A percentile compares a stretch with the other conserved stretches of the same genome.
These are phyloP conservation scores for Caenorhabditis briggsae DNA, from an alignment of 1,140 invertebrate genomes.

Conservation along the genomic window DNA sequence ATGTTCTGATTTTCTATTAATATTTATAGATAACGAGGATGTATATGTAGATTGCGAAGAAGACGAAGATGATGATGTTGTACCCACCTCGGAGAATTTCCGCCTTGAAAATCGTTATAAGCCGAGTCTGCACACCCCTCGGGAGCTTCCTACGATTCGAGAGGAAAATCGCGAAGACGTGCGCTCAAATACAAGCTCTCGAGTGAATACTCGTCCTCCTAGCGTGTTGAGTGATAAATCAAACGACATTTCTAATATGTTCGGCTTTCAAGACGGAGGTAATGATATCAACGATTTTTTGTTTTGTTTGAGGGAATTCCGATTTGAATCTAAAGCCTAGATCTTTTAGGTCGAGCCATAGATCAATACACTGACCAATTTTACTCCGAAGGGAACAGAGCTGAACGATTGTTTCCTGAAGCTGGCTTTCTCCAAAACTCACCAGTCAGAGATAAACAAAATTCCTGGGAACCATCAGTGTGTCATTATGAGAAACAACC, in stretches of 20 bases:
- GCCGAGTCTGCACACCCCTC: background rate
- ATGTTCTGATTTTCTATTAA: background rate
- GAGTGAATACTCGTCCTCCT: background rate
- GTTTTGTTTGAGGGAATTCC: background rate
- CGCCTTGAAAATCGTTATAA: background rate
- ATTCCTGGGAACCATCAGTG: conserved; percentile 24
- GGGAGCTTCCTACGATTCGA: conserved; percentile 7
- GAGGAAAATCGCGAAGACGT: conserved; percentile 5
- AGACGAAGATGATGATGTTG: conserved; percentile 2
- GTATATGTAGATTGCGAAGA: background rate
- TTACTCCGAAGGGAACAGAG: conserved; percentile 4
- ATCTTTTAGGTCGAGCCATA: background rate
- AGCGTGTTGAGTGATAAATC: conserved; percentile 21
- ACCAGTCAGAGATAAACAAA: conserved; percentile 16
- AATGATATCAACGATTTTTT: background rate
- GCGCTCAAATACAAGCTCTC: background rate
- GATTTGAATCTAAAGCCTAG: too few species aligned
- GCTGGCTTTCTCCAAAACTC: background rate
- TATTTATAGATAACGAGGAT: conserved; percentile 12
- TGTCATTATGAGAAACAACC: conserved; percentile 38
- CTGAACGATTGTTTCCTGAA: conserved; percentile 36
- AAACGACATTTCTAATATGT: background rate
- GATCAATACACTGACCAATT: conserved; percentile 2
- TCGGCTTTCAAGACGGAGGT: conserved; percentile 29
- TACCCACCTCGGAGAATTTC: background rate